Evolutionary conservation across 2,113 vertebrate species (phyloP).

Genomic region (Trematomus loennbergii): DNA sequence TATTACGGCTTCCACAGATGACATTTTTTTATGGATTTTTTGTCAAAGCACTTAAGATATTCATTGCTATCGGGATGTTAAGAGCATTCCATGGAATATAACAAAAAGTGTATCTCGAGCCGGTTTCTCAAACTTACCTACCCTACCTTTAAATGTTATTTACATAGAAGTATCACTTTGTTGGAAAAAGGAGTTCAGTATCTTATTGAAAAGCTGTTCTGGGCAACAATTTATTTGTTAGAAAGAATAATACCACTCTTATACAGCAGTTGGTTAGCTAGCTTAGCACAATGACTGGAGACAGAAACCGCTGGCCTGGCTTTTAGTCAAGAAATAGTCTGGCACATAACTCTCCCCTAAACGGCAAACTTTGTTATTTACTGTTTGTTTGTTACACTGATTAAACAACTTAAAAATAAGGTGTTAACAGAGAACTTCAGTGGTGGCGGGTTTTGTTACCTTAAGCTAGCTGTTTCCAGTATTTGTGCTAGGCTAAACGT

Average conservation of each 20-base stretch:
- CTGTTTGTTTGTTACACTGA: not conserved
- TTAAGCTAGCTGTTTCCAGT: not conserved
- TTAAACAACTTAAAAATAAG: not conserved
- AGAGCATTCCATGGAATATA: too few species aligned
- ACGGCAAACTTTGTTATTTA: not conserved
- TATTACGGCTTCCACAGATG: too few species aligned
- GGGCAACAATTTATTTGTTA: not conserved
- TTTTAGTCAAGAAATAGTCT: not conserved
- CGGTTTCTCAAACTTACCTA: too few species aligned
- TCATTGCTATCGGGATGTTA: too few species aligned
- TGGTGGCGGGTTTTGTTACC: too few species aligned
- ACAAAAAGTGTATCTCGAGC: too few species aligned
- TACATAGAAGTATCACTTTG: not conserved
- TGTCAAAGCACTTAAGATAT: too few species aligned
- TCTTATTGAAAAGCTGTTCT: not conserved
- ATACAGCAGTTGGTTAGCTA: constrained; percentile 23
- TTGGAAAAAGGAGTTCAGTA: not conserved
- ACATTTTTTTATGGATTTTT: too few species aligned
- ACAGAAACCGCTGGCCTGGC: not conserved
- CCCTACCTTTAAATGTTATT: not conserved
- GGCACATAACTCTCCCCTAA: not conserved
- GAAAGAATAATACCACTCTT: not conserved
- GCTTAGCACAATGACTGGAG: not conserved
- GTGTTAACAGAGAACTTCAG: not conserved
- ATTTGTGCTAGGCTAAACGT: not conserved